Evolutionary conservation across 2,113 vertebrate species (phyloP).

Genomic region (Eurypyga helias): DNA sequence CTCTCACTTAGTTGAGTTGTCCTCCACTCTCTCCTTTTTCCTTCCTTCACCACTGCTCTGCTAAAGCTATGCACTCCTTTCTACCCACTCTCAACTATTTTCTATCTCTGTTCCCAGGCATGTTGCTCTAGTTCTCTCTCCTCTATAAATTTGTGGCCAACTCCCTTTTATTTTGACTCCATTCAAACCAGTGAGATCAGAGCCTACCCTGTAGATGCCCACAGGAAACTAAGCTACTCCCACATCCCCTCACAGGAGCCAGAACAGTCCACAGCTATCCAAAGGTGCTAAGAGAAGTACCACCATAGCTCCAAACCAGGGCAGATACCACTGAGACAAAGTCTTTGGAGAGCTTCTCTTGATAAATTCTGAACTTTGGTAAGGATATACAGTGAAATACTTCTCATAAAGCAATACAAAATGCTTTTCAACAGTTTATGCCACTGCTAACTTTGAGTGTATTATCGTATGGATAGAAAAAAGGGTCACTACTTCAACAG

Average conservation of each 20-base stretch:
- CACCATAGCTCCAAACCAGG: background rate
- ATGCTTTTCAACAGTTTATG: background rate
- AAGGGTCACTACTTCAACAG: background rate
- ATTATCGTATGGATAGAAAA: background rate
- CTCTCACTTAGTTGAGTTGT: background rate
- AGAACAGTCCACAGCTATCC: background rate
- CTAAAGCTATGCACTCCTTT: background rate
- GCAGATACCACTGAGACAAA: background rate
- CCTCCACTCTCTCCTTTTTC: background rate
- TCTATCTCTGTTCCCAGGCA: background rate
- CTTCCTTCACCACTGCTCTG: background rate
- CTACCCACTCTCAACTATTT: background rate
- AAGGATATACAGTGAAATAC: background rate
- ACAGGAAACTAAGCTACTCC: background rate
- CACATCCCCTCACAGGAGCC: background rate
- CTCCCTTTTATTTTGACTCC: background rate
- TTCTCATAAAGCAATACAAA: background rate
- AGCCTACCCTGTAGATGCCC: background rate
- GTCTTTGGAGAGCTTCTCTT: background rate
- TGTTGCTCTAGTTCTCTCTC: background rate
- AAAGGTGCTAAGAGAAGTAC: background rate
- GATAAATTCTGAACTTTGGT: background rate
- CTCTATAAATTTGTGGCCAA: background rate
- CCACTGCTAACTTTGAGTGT: background rate
- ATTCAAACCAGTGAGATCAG: background rate